Conservation (phyloP, 2,113 vertebrate species). For the Pangasianodon gigas region DNA sequence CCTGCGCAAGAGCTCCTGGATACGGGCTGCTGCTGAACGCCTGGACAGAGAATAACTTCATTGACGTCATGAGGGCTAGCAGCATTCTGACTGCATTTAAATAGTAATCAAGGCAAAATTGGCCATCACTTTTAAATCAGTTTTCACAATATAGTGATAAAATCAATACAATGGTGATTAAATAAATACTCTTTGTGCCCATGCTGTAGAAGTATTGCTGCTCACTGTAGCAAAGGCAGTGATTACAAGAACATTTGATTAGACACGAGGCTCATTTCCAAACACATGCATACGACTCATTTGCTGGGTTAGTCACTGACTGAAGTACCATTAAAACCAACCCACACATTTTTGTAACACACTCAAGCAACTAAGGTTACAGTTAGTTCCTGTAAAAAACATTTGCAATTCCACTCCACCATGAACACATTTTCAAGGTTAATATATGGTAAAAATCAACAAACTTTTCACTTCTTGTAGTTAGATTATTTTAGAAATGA, state of each 20-base stretch:
- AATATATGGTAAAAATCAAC: conserved; percentile 28
- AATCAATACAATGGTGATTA: neutral
- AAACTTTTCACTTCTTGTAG: conserved; percentile 53
- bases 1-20: conserved; percentile 95
- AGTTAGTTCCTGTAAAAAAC: conserved; percentile 1
- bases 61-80: neutral
- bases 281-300: conserved; percentile 34
- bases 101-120: neutral
- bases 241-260: conserved; percentile 19
- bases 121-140: neutral
- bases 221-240: conserved; percentile 12
- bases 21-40: conserved; percentile 93
- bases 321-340: conserved; percentile 18
- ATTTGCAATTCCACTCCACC: neutral
- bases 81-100: neutral
- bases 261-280: conserved; percentile 9
- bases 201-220: neutral
- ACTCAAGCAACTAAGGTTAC: conserved; percentile 14
- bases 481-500: conserved; percentile 61
- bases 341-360: conserved; percentile 33
- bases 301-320: conserved; percentile 32
- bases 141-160: neutral
- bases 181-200: neutral
- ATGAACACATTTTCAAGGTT: conserved; percentile 7
- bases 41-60: conserved; percentile 64